Percentiles rank a stretch among this genome's conserved stretches.
Evolutionary conservation across 2,113 vertebrate genomes (phyloP).

Genomic region (Catharus bicknelli): DNA sequence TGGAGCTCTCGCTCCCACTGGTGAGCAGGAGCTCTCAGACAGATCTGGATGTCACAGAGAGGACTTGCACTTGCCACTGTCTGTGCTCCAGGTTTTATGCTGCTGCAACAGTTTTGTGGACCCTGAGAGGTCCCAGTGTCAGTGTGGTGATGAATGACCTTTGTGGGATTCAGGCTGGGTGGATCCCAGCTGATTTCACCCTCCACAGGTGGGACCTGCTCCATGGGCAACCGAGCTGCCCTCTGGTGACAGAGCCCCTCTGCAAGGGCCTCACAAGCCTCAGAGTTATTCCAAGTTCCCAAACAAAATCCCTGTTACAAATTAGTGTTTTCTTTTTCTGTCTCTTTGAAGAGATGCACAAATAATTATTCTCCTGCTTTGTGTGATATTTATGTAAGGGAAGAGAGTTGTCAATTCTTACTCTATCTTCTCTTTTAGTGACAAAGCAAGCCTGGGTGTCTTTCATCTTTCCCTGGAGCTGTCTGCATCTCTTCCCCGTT

Average conservation of each 20-base stretch:
- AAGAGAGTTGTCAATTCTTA: neutral
- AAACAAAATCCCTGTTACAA: neutral
- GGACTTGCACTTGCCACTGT: neutral
- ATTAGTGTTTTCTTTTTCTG: neutral
- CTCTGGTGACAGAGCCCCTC: neutral
- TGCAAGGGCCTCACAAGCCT: neutral
- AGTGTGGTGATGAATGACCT: neutral
- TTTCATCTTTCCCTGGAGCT: conserved; percentile 14
- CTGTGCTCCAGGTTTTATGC: neutral
- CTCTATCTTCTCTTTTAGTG: neutral
- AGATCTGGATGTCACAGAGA: neutral
- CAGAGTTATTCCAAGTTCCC: neutral
- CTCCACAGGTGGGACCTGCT: fast-evolving
- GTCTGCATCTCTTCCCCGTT: neutral
- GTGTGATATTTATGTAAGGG: neutral
- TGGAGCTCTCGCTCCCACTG: neutral
- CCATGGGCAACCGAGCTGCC: fast-evolving
- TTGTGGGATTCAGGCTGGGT: neutral
- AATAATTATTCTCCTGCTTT: neutral
- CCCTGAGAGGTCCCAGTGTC: neutral
- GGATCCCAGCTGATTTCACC: neutral
- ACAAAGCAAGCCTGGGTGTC: neutral
- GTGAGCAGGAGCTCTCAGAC: neutral
- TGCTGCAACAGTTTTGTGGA: neutral
- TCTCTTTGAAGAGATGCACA: neutral